Evolutionary conservation across 1,140 invertebrate genomes (phyloP).

Genomic region (Schlechtendalia chinensis): DNA sequence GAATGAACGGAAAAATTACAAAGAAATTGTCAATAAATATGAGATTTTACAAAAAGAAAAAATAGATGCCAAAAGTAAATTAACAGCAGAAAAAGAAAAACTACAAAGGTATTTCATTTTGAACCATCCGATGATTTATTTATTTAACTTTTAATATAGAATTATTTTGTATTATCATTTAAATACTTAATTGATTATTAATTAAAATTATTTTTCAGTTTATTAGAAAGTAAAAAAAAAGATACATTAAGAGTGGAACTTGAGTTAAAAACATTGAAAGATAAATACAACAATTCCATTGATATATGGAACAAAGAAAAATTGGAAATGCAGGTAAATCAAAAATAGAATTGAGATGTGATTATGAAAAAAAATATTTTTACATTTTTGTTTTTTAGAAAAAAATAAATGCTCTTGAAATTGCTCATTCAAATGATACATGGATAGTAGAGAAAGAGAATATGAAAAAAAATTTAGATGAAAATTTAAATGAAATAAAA

Average conservation of each 20-base stretch:
- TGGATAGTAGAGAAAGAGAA: conserved; percentile 66
- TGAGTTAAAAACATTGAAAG: conserved; percentile 69
- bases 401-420: conserved; percentile 67
- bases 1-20: conserved; percentile 69
- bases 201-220: conserved; percentile 54
- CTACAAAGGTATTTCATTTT: conserved; percentile 60
- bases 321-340: conserved; percentile 64
- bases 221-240: conserved; percentile 58
- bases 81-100: conserved; percentile 75
- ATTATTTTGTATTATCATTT: background rate
- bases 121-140: background rate
- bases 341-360: background rate
- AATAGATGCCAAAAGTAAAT: conserved; percentile 72
- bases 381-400: conserved; percentile 58
- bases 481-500: conserved; percentile 73
- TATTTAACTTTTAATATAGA: background rate
- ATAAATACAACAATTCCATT: conserved; percentile 68
- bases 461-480: conserved; percentile 68
- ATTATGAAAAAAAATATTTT: background rate
- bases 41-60: conserved; percentile 80
- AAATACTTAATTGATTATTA: background rate
- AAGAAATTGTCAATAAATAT: conserved; percentile 77
- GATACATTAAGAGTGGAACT: conserved; percentile 64
- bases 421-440: conserved; percentile 56
- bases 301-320: conserved; percentile 76